phyloP scores from a whole-genome alignment of 53 echinoderm and acorn worm species.

The Luidia sarsii region DNA sequence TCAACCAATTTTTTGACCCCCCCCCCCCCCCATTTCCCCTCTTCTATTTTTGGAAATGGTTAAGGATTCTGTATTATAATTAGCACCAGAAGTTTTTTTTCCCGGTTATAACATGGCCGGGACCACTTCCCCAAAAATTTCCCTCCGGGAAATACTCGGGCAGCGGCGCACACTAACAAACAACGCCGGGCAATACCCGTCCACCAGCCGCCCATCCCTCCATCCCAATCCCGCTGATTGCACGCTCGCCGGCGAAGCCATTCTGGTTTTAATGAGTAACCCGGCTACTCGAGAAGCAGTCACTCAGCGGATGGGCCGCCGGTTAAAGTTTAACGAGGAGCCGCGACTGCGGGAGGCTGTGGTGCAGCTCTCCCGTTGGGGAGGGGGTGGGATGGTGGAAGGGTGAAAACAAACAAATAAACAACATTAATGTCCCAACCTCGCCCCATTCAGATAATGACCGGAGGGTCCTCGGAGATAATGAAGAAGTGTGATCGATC shows the following conservation, averaged over 20 bases:
- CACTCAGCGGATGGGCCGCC: constrained; percentile 23
- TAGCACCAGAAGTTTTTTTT: neutral
- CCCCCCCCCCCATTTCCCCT: neutral
- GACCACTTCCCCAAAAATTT: neutral
- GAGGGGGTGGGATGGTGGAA: neutral
- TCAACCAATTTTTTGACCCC: constrained; percentile 12
- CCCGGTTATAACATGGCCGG: neutral
- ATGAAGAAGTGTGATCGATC: too few species aligned
- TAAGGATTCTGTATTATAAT: constrained; percentile 27
- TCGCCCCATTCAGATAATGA: too few species aligned
- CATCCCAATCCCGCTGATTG: neutral
- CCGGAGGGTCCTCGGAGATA: too few species aligned
- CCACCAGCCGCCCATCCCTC: constrained; percentile 1
- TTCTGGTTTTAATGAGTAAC: constrained; percentile 57
- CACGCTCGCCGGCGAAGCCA: neutral
- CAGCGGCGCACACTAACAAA: constrained; percentile 45
- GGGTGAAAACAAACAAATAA: constrained; percentile 1
- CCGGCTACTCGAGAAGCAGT: constrained; percentile 35
- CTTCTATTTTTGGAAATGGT: neutral
- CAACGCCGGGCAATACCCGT: constrained; percentile 13
- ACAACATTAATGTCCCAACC: constrained; percentile 34
- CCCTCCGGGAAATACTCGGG: too few species aligned
- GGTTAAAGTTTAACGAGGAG: constrained; percentile 45
- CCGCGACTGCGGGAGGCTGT: too few species aligned
- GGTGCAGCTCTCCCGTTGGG: too few species aligned